Evolutionary conservation across 2,888 invertebrate genomes (phyloP).

Genomic region (Aricia artaxerxes): DNA sequence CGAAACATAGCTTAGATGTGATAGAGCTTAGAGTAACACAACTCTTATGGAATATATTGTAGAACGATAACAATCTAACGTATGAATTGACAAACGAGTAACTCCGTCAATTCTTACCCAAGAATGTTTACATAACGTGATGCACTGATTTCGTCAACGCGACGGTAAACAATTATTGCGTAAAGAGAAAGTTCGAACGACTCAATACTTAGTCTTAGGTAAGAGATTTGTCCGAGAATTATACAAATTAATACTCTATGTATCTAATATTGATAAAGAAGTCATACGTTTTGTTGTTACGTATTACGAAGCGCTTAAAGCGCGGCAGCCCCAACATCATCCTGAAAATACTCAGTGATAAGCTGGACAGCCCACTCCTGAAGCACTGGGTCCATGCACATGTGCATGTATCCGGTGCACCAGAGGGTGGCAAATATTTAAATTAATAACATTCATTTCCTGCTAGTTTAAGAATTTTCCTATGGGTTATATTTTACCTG

Average conservation of each 20-base stretch:
- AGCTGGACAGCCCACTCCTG: no score
- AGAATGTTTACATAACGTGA: conserved; percentile 55
- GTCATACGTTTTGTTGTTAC: not conserved
- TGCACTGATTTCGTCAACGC: conserved; percentile 74
- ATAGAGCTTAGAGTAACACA: not conserved
- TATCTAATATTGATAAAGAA: conserved; percentile 23
- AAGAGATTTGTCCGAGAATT: conserved; percentile 34
- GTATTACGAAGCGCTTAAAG: not conserved
- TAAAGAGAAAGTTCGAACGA: conserved; percentile 69
- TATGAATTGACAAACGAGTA: conserved; percentile 40
- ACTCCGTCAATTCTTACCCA: conserved; percentile 50
- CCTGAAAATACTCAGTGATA: no score
- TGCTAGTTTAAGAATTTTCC: no score
- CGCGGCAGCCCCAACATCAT: no score
- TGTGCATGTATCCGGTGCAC: no score
- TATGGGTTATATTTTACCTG: no score
- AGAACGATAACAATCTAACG: conserved; percentile 31
- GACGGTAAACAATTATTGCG: conserved; percentile 60
- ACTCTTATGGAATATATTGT: not conserved
- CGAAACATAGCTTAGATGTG: not conserved
- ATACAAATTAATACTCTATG: conserved; percentile 29
- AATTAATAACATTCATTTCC: no score
- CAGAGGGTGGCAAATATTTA: no score
- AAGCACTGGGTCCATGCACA: no score
- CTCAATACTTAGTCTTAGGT: conserved; percentile 40